phyloP scores from a whole-genome alignment of 2,113 vertebrate species.

The Sturnira hondurensis region DNA sequence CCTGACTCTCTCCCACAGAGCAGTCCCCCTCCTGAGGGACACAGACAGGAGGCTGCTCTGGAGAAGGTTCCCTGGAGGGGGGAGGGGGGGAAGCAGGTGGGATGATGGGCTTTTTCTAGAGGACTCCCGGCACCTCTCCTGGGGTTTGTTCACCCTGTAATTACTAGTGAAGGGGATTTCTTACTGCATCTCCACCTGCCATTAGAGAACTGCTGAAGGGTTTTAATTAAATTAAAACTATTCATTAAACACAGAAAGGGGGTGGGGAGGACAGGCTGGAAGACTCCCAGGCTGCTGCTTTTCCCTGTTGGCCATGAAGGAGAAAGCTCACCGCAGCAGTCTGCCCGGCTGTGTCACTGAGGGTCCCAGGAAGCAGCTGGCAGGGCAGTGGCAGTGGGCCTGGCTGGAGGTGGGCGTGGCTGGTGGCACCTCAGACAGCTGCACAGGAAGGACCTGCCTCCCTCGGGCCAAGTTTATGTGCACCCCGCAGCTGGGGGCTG shows the following conservation, averaged over 20 bases:
- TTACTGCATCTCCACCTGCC: not conserved
- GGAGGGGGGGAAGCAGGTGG: not conserved
- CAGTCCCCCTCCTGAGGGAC: not conserved
- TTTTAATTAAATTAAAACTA: slow-evolving; percentile 51
- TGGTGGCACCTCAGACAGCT: not conserved
- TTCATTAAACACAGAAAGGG: not conserved
- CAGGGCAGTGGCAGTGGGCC: not conserved
- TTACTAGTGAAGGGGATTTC: not conserved
- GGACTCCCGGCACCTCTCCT: not conserved
- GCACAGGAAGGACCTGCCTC: not conserved
- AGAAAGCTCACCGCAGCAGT: not conserved
- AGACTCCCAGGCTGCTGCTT: not conserved
- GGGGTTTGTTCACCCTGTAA: not conserved
- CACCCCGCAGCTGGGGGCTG: not conserved
- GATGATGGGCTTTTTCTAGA: not conserved
- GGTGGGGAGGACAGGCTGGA: not conserved
- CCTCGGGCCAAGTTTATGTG: not conserved
- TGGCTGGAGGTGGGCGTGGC: not conserved
- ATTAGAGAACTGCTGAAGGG: not conserved
- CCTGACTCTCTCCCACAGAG: slow-evolving; percentile 8
- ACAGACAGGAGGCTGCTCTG: not conserved
- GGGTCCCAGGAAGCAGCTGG: not conserved
- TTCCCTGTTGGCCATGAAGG: not conserved
- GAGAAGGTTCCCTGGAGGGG: not conserved
- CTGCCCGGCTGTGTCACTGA: not conserved